Conservation (phyloP, 2,113 vertebrate species). For the Chloebia gouldiae region DNA sequence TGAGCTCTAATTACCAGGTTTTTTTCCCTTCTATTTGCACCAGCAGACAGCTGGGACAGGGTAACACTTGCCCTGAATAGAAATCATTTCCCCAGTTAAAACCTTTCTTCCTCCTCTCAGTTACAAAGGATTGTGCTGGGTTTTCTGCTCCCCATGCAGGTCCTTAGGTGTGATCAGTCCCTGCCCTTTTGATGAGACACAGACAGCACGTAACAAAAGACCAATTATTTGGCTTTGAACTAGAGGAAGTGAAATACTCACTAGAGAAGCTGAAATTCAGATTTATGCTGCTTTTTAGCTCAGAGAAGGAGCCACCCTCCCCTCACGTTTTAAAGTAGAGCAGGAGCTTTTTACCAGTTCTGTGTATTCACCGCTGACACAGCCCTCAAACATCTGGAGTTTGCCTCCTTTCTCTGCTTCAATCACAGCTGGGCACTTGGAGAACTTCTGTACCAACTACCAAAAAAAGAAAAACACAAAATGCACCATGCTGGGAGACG, state of each 20-base stretch:
- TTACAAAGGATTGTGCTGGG: no score
- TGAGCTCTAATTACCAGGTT: background rate
- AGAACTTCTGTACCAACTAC: constrained; percentile 72
- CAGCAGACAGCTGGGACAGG: background rate
- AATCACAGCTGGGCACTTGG: constrained; percentile 64
- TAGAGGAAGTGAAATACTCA: accelerated
- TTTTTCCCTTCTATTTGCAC: background rate
- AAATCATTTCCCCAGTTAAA: background rate
- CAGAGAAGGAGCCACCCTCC: background rate
- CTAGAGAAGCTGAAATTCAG: background rate
- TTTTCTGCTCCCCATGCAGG: background rate
- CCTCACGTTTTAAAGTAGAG: background rate
- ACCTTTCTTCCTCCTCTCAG: background rate
- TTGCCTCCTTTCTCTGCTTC: constrained; percentile 72
- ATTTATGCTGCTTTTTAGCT: background rate
- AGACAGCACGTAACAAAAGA: background rate
- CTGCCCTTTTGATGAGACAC: background rate
- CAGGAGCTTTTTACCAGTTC: constrained; percentile 60
- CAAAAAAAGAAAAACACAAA: background rate
- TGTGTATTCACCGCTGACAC: constrained; percentile 62
- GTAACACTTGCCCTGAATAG: background rate
- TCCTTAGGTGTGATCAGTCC: background rate
- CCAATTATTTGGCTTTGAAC: background rate
- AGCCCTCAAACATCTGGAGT: constrained; percentile 72
- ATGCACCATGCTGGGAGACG: accelerated